phyloP scores from a whole-genome alignment of 2,113 vertebrate genomes.

The Megatriorchis doriae region DNA sequence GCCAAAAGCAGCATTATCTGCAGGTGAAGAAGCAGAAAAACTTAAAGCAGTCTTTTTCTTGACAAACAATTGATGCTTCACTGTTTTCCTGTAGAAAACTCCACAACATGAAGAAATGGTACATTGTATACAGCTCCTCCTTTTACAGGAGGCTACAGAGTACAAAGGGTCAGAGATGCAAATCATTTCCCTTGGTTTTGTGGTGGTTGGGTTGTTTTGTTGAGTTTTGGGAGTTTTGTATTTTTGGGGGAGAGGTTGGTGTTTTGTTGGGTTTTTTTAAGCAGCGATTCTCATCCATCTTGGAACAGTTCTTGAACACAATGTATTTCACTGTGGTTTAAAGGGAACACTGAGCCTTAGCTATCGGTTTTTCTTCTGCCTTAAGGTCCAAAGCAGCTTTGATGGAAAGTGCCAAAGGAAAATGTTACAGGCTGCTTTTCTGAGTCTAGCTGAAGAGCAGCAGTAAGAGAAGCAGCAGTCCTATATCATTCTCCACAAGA shows the following conservation, averaged over 20 bases:
- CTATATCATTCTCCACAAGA: not conserved
- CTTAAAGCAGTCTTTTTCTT: not conserved
- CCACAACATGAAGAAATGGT: not conserved
- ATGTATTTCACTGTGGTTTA: not conserved
- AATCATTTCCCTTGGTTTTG: not conserved
- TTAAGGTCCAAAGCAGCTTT: not conserved
- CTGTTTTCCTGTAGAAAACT: not conserved
- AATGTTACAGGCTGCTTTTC: not conserved
- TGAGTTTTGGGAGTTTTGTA: not conserved
- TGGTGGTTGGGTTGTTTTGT: not conserved
- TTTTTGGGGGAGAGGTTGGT: not conserved
- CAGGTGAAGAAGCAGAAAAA: not conserved
- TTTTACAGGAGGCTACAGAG: not conserved
- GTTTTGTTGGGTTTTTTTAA: not conserved
- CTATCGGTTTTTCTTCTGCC: not conserved
- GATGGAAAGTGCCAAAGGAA: not conserved
- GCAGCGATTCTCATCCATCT: not conserved
- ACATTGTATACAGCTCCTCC: fast-evolving
- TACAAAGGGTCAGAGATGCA: not conserved
- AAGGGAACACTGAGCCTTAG: not conserved
- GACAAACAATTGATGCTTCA: not conserved
- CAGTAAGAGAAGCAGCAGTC: not conserved
- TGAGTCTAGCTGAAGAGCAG: not conserved
- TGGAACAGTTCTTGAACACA: not conserved
- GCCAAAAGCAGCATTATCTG: not conserved